Evolutionary conservation across 2,113 vertebrate species (phyloP), one percentile per base, ranked within the genome.

Genomic region (Lophotis ruficrista): DNA sequence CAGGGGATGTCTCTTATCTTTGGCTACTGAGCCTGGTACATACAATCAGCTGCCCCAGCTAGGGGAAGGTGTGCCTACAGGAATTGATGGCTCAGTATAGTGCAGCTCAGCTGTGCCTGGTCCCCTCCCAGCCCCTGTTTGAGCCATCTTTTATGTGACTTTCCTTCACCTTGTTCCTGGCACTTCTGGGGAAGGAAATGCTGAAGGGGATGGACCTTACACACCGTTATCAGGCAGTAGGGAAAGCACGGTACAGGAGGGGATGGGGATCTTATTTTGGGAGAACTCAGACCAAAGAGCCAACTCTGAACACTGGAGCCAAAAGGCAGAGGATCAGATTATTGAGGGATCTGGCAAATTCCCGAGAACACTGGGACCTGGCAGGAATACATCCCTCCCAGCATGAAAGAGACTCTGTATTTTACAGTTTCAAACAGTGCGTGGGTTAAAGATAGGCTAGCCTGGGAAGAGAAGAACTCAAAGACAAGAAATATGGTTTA

Each of bases 321-420:
- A 93, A 81, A 94, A 93, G 78, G 76, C 92, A 94, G 64, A 81
- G 80, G 86, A 89, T 71, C 80, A 48, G 90, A 45, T 95, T 86
- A 56, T 85, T 95, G 83, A 94, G 94, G 56, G 80, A 81, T 69
- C 95, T 96, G 95, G 95, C 93, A 96, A 93, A 92, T 90, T 93
- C 96, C 96, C 88, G 75, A 87, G 94, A 95, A 95, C 95, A 65
- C 72, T 87, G 64, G 80, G 90, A 70, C 57, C 86, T 96, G 90
- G 86, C 96, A 96, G 80, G 77, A 92, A 72, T 64, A 88, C 75
- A 79, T 93, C 60, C 53, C 86, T 87, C 61, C 56, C 64, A 0
- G 11, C 73, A 82, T 94, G 94, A 93, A 96, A 95, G 83, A 65
- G n/a, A 20, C 91, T 92, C 80, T 97, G 90, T 96, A 78, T 94